A percentile compares a stretch with the other conserved stretches of the same genome.
These are phyloP conservation scores for Calameuta filiformis DNA, from an alignment of 2,888 invertebrate genomes.

Conservation along the genomic window DNA sequence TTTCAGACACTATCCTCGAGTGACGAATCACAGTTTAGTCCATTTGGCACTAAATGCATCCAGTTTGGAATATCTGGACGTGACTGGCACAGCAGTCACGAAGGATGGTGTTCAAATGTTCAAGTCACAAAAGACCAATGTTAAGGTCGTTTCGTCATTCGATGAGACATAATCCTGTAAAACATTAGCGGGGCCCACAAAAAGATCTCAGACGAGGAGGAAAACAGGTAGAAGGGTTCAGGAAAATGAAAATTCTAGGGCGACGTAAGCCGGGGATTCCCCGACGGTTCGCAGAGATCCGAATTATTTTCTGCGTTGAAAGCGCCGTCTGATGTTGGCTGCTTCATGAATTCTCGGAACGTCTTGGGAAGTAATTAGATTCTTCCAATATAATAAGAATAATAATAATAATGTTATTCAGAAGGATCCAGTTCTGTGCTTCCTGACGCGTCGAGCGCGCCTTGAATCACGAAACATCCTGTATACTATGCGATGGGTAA, in stretches of 20 bases:
- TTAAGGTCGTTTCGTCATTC: slow-evolving; percentile 58
- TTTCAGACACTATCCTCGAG: slow-evolving; percentile 71
- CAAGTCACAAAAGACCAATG: slow-evolving; percentile 70
- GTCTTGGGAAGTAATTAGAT: neutral
- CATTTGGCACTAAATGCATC: slow-evolving; percentile 74
- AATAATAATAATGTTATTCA: neutral
- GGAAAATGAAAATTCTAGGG: neutral
- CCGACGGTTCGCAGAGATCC: neutral
- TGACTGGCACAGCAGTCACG: slow-evolving; percentile 76
- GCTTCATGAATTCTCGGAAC: neutral
- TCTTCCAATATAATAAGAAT: neutral
- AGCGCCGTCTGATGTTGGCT: neutral
- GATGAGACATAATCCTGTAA: slow-evolving; percentile 36
- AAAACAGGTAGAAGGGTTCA: neutral
- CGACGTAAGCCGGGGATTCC: neutral
- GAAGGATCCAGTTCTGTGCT: neutral
- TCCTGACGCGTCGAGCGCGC: neutral
- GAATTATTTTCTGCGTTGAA: neutral
- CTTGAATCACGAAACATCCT: neutral
- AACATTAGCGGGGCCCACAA: neutral
- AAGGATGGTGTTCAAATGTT: slow-evolving; percentile 72
- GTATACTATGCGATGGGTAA: neutral
- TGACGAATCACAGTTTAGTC: slow-evolving; percentile 73
- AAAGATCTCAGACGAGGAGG: neutral
- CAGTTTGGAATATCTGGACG: slow-evolving; percentile 71